Evolutionary conservation across 2,888 invertebrate genomes (phyloP), one percentile per base, ranked within the genome.

Genomic region (Cephus pulcher): DNA sequence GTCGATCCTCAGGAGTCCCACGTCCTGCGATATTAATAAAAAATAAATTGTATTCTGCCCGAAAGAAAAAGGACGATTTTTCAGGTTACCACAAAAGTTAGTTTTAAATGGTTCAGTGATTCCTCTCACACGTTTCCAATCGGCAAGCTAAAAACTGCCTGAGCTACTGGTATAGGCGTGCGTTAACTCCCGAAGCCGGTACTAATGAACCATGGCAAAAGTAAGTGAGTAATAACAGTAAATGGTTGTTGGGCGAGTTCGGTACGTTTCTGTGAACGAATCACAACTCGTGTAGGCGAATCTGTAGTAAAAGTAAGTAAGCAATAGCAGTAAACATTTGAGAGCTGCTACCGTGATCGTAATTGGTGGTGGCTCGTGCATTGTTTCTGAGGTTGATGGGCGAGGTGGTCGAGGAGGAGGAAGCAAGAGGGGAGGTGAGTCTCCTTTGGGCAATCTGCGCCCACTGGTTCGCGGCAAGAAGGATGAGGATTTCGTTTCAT

Each of bases 291-390:
- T 34, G 71, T 34, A 32, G 34, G 9, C 34, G 71, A 71, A 23
- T 33, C 71, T 56, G 34, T 71, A 34, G 12, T 33, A 34, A 84
- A 78, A 79, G 78, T 78, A 81, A 76, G 77, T 79, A 82, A 83
- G 80, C 82, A 84, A 84, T 84, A 84, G 83, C 83, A 85, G 82
- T 82, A 81, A 85, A 84, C 84, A 85, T 84, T 85, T 81, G 82
- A 77, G 77, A 84, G 79, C 84, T 76, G 87, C 87, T 87, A 88
- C 87, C 84, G 88, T 85, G 84, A 83, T 85, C 84, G 86, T 88
- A 88, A 89, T 89, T 89, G 88, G 86, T 85, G 84, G 23, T 34
- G 71, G 56, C 83, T 84, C 80, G 79, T 80, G 80, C 79, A 81
- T 82, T 84, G 84, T 86, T 82, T 81, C 81, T 56, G 40, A 75